Evolutionary conservation across 92 coral and sea anemone genomes (phyloP).

Genomic region (Meandrina meandrites): DNA sequence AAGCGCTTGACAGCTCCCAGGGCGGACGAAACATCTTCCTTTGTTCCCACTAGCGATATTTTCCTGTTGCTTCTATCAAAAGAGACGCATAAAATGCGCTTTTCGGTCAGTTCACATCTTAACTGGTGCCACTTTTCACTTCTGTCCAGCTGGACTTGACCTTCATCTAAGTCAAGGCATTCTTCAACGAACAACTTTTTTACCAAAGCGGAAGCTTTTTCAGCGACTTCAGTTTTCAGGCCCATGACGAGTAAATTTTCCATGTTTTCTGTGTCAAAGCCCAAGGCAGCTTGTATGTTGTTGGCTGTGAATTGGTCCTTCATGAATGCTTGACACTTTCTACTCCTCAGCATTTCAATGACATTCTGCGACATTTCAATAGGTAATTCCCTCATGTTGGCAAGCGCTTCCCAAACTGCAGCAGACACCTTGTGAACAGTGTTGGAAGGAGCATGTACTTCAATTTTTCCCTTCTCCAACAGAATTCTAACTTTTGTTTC

Average conservation of each 20-base stretch:
- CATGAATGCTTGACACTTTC: not conserved
- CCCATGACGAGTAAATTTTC: constrained; percentile 26
- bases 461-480: constrained; percentile 22
- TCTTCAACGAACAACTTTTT: constrained; percentile 48
- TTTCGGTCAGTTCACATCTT: constrained; percentile 10
- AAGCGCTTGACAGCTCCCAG: constrained; percentile 41
- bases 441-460: constrained; percentile 43
- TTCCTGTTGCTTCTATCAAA: constrained; percentile 38
- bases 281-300: constrained; percentile 15
- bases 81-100: not conserved
- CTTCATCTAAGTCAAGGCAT: constrained; percentile 49
- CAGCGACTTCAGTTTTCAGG: constrained; percentile 38
- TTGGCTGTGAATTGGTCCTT: constrained; percentile 12
- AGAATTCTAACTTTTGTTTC: constrained; percentile 31
- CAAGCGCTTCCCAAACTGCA: constrained; percentile 40
- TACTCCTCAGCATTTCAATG: not conserved
- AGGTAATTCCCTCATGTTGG: constrained; percentile 22
- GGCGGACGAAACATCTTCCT: constrained; percentile 45
- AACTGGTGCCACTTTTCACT: constrained; percentile 65
- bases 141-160: constrained; percentile 46
- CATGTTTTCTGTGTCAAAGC: constrained; percentile 8
- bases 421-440: constrained; percentile 38
- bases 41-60: constrained; percentile 66
- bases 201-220: constrained; percentile 43
- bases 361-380: constrained; percentile 16